Evolutionary conservation across 2,797 vertebrate genomes (phyloP), one percentile per base, ranked within the genome.

Genomic region (Clangula hyemalis): DNA sequence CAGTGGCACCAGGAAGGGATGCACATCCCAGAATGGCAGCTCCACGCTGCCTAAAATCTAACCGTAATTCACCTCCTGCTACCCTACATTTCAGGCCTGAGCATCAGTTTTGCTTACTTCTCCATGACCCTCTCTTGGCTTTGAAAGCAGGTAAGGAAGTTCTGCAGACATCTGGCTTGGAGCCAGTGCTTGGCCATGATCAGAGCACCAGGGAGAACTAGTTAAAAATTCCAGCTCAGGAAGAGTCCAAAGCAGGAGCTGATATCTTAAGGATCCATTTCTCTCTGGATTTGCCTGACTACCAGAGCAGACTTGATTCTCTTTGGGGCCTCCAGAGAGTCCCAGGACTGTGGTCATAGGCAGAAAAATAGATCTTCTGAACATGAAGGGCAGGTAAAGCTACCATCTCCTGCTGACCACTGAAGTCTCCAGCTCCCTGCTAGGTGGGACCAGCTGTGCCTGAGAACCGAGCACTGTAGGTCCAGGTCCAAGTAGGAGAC

Each of bases 391-490:
- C 9, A 47, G 22, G 38, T 60, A 64, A 54, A n/a, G 68, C 21
- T 14, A 72, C 21, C 15, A 43, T 7, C 18, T 83, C 51, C 38
- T 30, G 39, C 5, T 30, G n/a, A 18, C 25, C 38, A 3, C 0
- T 8, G 24, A 34, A 7, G 8, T 27, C 15, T 78, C 9, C 76
- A 61, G 49, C 20, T 69, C 28, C 15, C 20, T 36, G 8, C 5
- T 43, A 11, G 2, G 13, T 53, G 34, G 75, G 70, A 76, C 18
- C 27, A 27, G 25, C 32, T 65, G 32, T 22, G 25, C 13, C 17
- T 18, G 25, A 68, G 53, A 14, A 49, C 24, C 0, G 0, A 69
- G 17, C 6, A 2, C 20, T 39, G n/a, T n/a, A 39, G 27, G 27
- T 61, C n/a, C 54, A 61, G 38, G 45, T 2, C 2, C 34, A 6